phyloP scores from a whole-genome alignment of 2,888 invertebrate genomes.

The Ligdia adustata region DNA sequence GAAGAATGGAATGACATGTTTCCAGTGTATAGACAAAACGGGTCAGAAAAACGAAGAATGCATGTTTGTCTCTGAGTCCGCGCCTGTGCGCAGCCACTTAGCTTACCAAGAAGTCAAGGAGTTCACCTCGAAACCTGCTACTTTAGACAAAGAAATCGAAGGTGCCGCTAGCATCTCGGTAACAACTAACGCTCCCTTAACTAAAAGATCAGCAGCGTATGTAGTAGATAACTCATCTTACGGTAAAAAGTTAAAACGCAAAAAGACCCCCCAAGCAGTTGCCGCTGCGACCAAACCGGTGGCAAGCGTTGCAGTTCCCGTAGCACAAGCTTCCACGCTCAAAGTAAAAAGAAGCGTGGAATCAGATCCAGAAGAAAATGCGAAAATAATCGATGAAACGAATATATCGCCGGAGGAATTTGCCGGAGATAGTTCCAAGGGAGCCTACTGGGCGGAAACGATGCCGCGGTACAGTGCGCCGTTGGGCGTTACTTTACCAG shows the following conservation, averaged over 20 bases:
- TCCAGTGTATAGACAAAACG: slow-evolving; percentile 87
- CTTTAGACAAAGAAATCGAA: slow-evolving; percentile 59
- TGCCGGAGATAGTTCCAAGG: slow-evolving; percentile 81
- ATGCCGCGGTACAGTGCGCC: slow-evolving; percentile 85
- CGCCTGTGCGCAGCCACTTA: slow-evolving; percentile 86
- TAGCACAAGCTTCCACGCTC: slow-evolving; percentile 37
- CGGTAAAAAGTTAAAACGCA: slow-evolving; percentile 71
- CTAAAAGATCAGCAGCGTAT: slow-evolving; percentile 67
- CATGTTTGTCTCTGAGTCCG: slow-evolving; percentile 89
- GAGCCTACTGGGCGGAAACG: slow-evolving; percentile 87
- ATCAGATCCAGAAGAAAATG: slow-evolving; percentile 58
- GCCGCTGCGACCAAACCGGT: slow-evolving; percentile 52
- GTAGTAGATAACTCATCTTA: slow-evolving; percentile 65
- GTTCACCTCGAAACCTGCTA: slow-evolving; percentile 78
- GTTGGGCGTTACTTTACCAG: slow-evolving; percentile 86
- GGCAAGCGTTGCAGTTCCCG: slow-evolving; percentile 43
- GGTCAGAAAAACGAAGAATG: slow-evolving; percentile 91
- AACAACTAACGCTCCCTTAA: slow-evolving; percentile 62
- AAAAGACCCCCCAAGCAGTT: slow-evolving; percentile 61
- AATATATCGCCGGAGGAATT: slow-evolving; percentile 79
- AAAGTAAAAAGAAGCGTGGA: slow-evolving; percentile 68
- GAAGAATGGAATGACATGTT: slow-evolving; percentile 91
- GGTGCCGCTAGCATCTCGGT: slow-evolving; percentile 72
- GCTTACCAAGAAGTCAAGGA: slow-evolving; percentile 88
- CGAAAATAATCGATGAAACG: slow-evolving; percentile 62